phyloP scores from a whole-genome alignment of 2,888 invertebrate species.

The Pasiphila rectangulata region DNA sequence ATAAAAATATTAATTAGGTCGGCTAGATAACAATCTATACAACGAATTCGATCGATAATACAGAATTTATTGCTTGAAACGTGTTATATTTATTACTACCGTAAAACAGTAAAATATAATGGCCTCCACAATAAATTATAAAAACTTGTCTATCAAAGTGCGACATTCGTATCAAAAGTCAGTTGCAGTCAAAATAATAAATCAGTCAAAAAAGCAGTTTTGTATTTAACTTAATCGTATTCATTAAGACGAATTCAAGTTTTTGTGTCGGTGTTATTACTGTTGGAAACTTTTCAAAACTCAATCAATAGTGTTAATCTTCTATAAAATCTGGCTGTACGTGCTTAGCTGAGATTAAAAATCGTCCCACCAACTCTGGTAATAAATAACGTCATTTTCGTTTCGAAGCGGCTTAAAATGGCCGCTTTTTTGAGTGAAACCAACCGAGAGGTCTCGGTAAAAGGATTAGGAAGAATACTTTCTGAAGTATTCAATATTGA shows the following conservation, averaged over 20 bases:
- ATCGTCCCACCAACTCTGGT: conserved; percentile 60
- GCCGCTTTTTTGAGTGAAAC: conserved; percentile 59
- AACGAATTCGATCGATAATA: conserved; percentile 18
- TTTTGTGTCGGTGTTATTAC: conserved; percentile 54
- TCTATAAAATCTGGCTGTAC: conserved; percentile 68
- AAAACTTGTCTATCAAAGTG: conserved; percentile 20
- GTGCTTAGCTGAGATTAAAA: conserved; percentile 73
- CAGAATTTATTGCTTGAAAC: conserved; percentile 20
- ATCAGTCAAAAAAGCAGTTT: conserved; percentile 33
- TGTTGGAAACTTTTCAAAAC: conserved; percentile 57
- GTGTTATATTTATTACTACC: conserved; percentile 34
- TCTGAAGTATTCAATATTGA: conserved; percentile 24
- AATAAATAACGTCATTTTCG: conserved; percentile 79
- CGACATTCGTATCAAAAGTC: conserved; percentile 16
- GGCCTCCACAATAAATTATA: conserved; percentile 23
- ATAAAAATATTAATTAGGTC: conserved; percentile 6
- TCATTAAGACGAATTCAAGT: conserved; percentile 50
- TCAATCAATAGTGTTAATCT: conserved; percentile 71
- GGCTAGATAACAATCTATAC: conserved; percentile 23
- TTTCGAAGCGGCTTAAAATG: conserved; percentile 59
- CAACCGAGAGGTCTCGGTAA: conserved; percentile 58
- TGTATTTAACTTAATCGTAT: conserved; percentile 35
- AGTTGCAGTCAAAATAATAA: conserved; percentile 22
- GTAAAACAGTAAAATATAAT: conserved; percentile 34
- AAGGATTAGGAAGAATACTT: conserved; percentile 54